These are phyloP conservation scores for Cromileptes altivelis DNA, from an alignment of 2,113 vertebrate species.

Conservation along the genomic window DNA sequence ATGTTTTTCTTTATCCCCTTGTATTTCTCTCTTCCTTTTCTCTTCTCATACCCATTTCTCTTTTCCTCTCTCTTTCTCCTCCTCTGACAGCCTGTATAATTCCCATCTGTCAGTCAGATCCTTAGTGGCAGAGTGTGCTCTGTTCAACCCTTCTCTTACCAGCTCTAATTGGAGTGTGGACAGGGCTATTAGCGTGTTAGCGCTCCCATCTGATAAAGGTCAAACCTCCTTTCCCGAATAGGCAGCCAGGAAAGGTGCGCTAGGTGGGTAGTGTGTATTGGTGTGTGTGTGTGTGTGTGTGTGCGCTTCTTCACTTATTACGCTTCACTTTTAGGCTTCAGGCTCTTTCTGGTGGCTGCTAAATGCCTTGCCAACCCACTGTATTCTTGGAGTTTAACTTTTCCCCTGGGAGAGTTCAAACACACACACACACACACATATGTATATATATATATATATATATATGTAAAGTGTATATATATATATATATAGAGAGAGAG, in stretches of 20 bases:
- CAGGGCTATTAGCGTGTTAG: slow-evolving; percentile 76
- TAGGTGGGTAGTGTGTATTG: not conserved
- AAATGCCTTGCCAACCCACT: slow-evolving; percentile 45
- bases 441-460: not conserved
- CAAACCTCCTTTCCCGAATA: slow-evolving; percentile 58
- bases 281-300: slow-evolving; percentile 12
- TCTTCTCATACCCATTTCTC: not conserved
- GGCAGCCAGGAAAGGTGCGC: slow-evolving; percentile 42
- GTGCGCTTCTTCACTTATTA: slow-evolving; percentile 44
- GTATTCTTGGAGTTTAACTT: slow-evolving; percentile 60
- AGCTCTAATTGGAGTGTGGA: slow-evolving; percentile 75
- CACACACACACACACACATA: not conserved
- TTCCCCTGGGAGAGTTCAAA: slow-evolving; percentile 28
- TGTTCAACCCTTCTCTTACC: slow-evolving; percentile 55
- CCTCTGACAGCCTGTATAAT: slow-evolving; percentile 45
- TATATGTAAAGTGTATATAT: not conserved
- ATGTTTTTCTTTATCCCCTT: not conserved
- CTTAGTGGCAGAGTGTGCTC: slow-evolving; percentile 46
- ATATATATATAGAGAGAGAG: not conserved
- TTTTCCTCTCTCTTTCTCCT: not conserved
- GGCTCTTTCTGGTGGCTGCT: slow-evolving; percentile 47
- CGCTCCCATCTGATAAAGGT: slow-evolving; percentile 79
- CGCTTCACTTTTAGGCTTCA: slow-evolving; percentile 65
- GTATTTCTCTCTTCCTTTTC: not conserved
- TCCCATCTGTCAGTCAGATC: slow-evolving; percentile 59